Base-by-base conservation (phyloP, 2,888 invertebrate genomes). In the Drosophila rellima region DNA sequence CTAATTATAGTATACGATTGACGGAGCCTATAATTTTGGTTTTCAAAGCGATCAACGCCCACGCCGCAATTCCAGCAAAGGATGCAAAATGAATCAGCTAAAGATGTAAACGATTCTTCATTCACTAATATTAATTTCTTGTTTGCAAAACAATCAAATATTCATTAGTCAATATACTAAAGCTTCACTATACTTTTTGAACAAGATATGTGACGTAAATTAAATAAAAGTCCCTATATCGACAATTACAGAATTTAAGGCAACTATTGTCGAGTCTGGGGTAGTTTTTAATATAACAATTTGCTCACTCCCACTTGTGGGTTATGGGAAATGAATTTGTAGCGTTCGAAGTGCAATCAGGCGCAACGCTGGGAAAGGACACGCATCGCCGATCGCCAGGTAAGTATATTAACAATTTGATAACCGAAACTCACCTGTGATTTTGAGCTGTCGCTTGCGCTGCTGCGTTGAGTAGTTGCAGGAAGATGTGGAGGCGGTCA, bases 381-480 rank as follows among this genome's bases (percentile, higher is more conserved):
- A 48, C 40, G 71, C 71, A 18, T 54, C 10, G 31, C 5, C 0
- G 45, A 45, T 54, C 44, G 8, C 10, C n/a, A 15, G 35, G 11
- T 1, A 64, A n/a, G 17, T 13, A 15, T 2, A 17, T 54, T 20
- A 17, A 23, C 20, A 29, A 31, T n/a, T 15, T 15, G 23, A 11
- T 17, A 35, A n/a, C 31, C 11, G 48, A 13, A 45, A 84, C 90
- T 89, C 87, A 92, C 92, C 92, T 91, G 92, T 92, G 80, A 92
- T 92, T 91, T 92, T 92, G 4, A 88, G 91, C 70, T 92, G 92
- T 63, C 92, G 89, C 62, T 90, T 92, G 70, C 87, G 90, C 33
- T 82, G 71, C 57, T 72, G 77, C 55, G 73, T 40, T 29, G 60
- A 31, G 31, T 48, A 45, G 29, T 40, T 61, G 70, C 55, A 56